Evolutionary conservation across 2,888 invertebrate genomes (phyloP).

Genomic region (Scaeva pyrastri): DNA sequence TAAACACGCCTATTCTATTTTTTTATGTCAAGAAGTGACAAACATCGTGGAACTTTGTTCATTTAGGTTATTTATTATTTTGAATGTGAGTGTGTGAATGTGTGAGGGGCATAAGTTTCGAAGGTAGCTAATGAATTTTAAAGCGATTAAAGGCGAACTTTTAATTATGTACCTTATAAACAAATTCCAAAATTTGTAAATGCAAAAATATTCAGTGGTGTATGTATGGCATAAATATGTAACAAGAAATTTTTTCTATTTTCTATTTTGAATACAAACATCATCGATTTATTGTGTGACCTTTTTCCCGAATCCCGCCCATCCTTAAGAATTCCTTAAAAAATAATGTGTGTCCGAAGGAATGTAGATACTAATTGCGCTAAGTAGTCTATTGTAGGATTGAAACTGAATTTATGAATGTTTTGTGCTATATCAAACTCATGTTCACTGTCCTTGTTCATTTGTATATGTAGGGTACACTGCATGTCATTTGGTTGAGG

Average conservation of each 20-base stretch:
- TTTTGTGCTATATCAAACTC: background rate
- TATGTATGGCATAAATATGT: background rate
- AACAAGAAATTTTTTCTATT: constrained; percentile 42
- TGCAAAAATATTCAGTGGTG: constrained; percentile 39
- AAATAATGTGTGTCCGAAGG: constrained; percentile 37
- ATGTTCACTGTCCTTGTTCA: too few species aligned
- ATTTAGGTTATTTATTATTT: constrained; percentile 12
- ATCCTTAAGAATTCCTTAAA: constrained; percentile 20
- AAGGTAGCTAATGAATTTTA: constrained; percentile 45
- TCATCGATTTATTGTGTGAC: constrained; percentile 66
- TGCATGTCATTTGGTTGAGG: background rate
- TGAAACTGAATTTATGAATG: constrained; percentile 33
- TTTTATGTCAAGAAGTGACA: constrained; percentile 5
- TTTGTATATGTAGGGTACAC: background rate
- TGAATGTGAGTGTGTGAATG: background rate
- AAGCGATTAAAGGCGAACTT: constrained; percentile 45
- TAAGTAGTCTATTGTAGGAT: constrained; percentile 51
- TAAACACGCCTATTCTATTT: constrained; percentile 15
- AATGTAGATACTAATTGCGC: constrained; percentile 50
- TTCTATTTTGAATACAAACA: constrained; percentile 49
- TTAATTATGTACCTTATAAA: background rate
- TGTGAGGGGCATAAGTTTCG: background rate
- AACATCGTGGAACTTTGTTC: constrained; percentile 55
- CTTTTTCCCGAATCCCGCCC: constrained; percentile 41
- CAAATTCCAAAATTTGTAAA: background rate